Evolutionary conservation across 2,113 vertebrate species (phyloP), one percentile per base, ranked within the genome.

Genomic region (Heliornis fulica): DNA sequence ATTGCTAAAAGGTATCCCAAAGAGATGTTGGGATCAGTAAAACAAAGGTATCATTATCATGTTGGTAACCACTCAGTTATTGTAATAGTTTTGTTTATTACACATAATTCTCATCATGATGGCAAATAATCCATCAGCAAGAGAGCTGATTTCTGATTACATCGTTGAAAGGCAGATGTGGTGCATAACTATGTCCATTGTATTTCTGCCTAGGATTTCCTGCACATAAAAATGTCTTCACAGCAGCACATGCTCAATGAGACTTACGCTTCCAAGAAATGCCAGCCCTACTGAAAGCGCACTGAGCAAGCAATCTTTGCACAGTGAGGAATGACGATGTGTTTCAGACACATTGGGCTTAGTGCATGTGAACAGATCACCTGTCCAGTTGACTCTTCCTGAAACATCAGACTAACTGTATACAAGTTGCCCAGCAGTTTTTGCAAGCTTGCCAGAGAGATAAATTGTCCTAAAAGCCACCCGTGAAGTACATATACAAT

Each of bases 21-120:
- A 53, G 65, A 89, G 29, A 25, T 68, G 23, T 38, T 85, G 92
- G n/a, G n/a, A 69, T 59, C 43, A 64, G 4, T 83, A 56, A 74
- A 93, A 88, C 34, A 92, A 75, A 92, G 26, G 18, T 87, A 65
- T 82, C n/a, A 40, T 78, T 93, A 78, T 87, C 53, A 40, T 83
- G 40, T 56, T 23, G n/a, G 51, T 93, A 94, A 64, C 90, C 74
- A 87, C 65, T 84, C 51, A 46, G 60, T 79, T 90, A 48, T 68
- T 93, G 23, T 89, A 96, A 94, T 79, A 83, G 85, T 87, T 65
- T 48, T 95, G 69, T 91, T 95, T 91, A 78, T 93, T 94, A 65
- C 64, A 60, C 16, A 11, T 87, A 75, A 87, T 92, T 92, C 65
- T 83, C n/a, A 83, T 81, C 18, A 56, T 23, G n/a, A 89, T n/a